Base-by-base conservation (phyloP, 2,113 vertebrate genomes). In the Oxygymnocypris stewartii region DNA sequence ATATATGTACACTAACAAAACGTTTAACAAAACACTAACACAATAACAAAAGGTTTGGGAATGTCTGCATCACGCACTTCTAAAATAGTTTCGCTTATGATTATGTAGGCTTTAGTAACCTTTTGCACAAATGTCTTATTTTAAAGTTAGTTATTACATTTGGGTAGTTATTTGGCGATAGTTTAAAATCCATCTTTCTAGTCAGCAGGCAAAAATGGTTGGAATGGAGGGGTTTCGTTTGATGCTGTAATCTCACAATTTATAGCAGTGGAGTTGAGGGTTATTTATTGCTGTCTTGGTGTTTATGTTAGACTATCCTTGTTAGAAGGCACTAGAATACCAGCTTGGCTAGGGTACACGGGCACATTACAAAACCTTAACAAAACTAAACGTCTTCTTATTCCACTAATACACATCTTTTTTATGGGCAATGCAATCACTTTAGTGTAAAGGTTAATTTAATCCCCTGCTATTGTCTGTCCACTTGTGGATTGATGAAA, bases 201-300 rank as follows among this genome's bases (percentile, higher is more conserved):
- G 11, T 85, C 40, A 85, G 47, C 49, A 78, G 65, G 61, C 78
- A 88, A 84, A 79, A 76, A 87, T 90, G 71, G 28, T 82, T 84
- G 85, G 76, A 85, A 84, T 87, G 69, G 79, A 75, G 81, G 84
- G 16, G 74, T 79, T n/a, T 80, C 42, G 18, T 89, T 87, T 88
- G 85, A 82, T 73, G 57, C 75, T 71, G n/a, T 54, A 73, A 83
- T 79, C 76, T 79, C 35, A 31, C 49, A 86, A 71, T 94, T 93
- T 94, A 93, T 91, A 88, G 89, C 88, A 89, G 77, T 65, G 42
- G 86, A 86, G 87, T 89, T 91, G 91, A 88, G 91, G 92, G 92
- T 93, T 92, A 93, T 95, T 95, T 93, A 94, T 93, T 91, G 93
- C 85, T 75, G 86, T 90, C 90, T 91, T 77, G 89, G 87, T 92